Conservation (phyloP, 1,140 invertebrate genomes). For the Eriocheir sinensis region DNA sequence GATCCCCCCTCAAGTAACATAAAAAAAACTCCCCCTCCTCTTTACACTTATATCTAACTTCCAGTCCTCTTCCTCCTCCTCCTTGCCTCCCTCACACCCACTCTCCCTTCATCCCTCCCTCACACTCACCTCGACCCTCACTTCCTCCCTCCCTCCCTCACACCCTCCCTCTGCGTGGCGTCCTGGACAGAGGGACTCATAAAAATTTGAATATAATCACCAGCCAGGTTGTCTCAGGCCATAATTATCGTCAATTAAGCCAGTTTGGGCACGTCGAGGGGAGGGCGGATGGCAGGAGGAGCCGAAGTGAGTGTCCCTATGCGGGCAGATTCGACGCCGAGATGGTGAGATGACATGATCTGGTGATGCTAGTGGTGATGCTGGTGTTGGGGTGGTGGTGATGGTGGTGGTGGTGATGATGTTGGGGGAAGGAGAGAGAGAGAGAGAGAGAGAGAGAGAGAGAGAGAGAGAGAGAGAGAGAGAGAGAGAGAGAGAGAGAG, state of each 20-base stretch:
- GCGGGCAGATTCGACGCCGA: not conserved
- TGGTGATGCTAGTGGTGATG: not conserved
- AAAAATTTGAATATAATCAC: conserved; percentile 27
- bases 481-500: not conserved
- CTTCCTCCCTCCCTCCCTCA: not conserved
- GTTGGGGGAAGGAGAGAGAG: not conserved
- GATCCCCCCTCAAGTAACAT: no score
- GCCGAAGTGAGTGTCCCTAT: no score
- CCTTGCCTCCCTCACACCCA: no score
- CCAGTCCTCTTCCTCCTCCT: no score
- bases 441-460: no score
- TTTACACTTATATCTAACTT: no score
- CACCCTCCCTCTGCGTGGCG: no score
- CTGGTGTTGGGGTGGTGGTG: not conserved
- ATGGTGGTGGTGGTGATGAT: not conserved
- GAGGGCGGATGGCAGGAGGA: not conserved
- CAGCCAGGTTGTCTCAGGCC: not conserved
- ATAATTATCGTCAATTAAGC: conserved; percentile 26
- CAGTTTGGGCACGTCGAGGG: not conserved
- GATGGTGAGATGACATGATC: not conserved
- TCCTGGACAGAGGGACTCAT: not conserved
- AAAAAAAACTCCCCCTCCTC: no score
- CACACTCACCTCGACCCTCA: no score
- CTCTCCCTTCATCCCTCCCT: no score
- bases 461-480: not conserved